A percentile compares a stretch with the other conserved stretches of the same genome.
Conservation (phyloP, 2,797 vertebrate genomes). For the Nannoperca australis region DNA sequence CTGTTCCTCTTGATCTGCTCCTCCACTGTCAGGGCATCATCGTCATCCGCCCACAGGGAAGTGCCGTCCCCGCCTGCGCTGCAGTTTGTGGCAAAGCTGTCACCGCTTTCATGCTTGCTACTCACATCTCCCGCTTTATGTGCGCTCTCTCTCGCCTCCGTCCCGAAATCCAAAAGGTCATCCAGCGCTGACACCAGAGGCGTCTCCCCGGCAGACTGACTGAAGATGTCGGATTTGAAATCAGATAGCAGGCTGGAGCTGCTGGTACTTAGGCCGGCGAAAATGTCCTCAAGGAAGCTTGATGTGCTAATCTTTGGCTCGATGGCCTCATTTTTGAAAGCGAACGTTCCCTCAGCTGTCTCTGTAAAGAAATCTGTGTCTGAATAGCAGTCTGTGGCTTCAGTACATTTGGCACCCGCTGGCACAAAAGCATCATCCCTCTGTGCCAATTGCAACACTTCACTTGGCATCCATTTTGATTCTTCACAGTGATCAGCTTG, state of each 20-base stretch:
- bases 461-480: conserved; percentile 73
- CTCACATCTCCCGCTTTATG: conserved; percentile 27
- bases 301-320: conserved; percentile 69
- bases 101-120: conserved; percentile 26
- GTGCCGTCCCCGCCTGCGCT: conserved; percentile 17
- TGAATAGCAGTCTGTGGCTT: conserved; percentile 59
- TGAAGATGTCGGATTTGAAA: conserved; percentile 70
- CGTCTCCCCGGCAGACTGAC: conserved; percentile 41
- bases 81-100: conserved; percentile 55
- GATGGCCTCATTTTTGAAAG: conserved; percentile 41
- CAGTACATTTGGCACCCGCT: conserved; percentile 78
- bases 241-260: conserved; percentile 73
- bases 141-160: conserved; percentile 45
- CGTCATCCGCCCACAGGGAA: conserved; percentile 67
- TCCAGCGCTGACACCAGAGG: conserved; percentile 68
- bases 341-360: conserved; percentile 45
- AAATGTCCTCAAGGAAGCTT: conserved; percentile 85
- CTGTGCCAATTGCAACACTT: conserved; percentile 76
- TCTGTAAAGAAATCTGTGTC: conserved; percentile 57
- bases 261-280: conserved; percentile 77
- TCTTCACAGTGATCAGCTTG: conserved; percentile 55
- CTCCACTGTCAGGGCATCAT: conserved; percentile 81
- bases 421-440: conserved; percentile 75
- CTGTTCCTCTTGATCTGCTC: conserved; percentile 90
- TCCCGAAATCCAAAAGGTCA: conserved; percentile 85